phyloP scores from a whole-genome alignment of 92 coral and sea anemone species.

The Chrysogorgia sp. region DNA sequence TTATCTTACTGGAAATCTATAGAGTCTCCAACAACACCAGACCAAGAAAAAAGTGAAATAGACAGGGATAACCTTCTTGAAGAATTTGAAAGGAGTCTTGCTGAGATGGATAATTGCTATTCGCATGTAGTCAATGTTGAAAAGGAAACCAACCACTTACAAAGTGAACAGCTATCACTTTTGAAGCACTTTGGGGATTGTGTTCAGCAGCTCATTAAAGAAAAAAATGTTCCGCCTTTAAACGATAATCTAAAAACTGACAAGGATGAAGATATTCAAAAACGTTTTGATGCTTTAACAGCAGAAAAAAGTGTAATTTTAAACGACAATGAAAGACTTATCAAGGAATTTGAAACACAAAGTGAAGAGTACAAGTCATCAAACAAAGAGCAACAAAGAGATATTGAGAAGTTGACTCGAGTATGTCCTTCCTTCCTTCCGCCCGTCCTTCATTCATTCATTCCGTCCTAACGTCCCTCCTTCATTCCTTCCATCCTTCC shows the following conservation, averaged over 20 bases:
- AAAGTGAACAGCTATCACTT: constrained; percentile 15
- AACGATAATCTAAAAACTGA: constrained; percentile 13
- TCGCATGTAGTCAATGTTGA: background rate
- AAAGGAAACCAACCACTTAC: constrained; percentile 9
- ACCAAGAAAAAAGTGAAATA: constrained; percentile 37
- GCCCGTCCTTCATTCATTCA: background rate
- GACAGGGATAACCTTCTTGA: constrained; percentile 70
- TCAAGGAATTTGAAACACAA: constrained; percentile 13
- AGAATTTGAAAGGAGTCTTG: constrained; percentile 79
- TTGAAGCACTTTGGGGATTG: constrained; percentile 13
- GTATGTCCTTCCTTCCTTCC: constrained; percentile 7
- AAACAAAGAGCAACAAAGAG: constrained; percentile 25
- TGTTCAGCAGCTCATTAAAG: background rate
- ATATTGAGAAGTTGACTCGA: constrained; percentile 36
- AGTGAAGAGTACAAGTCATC: constrained; percentile 37
- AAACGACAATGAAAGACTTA: constrained; percentile 23
- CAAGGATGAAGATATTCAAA: background rate
- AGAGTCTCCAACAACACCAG: constrained; percentile 63
- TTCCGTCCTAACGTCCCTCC: no score
- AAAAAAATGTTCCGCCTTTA: background rate
- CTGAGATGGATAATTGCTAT: constrained; percentile 77
- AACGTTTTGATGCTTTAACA: constrained; percentile 2
- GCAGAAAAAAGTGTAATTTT: constrained; percentile 13
- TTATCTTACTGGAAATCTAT: constrained; percentile 56
- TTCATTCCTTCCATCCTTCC: no score